phyloP scores from a whole-genome alignment of 2,113 vertebrate genomes.

The Peromyscus leucopus region DNA sequence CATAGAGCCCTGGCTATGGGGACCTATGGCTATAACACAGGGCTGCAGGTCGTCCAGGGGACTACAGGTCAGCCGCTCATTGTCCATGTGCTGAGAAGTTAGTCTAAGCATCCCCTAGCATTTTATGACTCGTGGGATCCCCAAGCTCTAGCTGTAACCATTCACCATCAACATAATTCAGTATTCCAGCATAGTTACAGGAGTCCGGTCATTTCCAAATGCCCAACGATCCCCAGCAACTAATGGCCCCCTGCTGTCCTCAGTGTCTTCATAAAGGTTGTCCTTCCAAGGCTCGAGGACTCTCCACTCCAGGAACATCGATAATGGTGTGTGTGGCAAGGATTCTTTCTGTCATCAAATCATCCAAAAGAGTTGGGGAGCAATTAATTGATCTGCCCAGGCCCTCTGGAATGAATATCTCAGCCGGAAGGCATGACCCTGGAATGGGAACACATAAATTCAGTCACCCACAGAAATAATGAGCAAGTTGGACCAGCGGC shows the following conservation, averaged over 20 bases:
- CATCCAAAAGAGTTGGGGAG: not conserved
- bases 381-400: not conserved
- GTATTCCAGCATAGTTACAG: not conserved
- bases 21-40: accelerated
- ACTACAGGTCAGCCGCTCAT: not conserved
- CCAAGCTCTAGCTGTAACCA: not conserved
- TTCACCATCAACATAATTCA: not conserved
- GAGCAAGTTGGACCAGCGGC: not conserved
- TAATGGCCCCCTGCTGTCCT: not conserved
- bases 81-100: accelerated
- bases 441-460: not conserved
- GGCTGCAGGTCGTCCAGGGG: not conserved
- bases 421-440: not conserved
- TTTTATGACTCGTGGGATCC: not conserved
- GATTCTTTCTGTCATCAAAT: not conserved
- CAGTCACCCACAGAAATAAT: not conserved
- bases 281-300: not conserved
- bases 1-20: not conserved
- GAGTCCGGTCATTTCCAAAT: not conserved
- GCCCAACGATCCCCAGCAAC: not conserved
- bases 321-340: not conserved
- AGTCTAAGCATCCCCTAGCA: not conserved
- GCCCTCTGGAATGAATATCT: not conserved
- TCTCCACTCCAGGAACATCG: not conserved
- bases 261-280: not conserved